A percentile compares a stretch with the other conserved stretches of the same genome.
phyloP scores from a whole-genome alignment of 2,113 vertebrate genomes.

The Paralichthys olivaceus region DNA sequence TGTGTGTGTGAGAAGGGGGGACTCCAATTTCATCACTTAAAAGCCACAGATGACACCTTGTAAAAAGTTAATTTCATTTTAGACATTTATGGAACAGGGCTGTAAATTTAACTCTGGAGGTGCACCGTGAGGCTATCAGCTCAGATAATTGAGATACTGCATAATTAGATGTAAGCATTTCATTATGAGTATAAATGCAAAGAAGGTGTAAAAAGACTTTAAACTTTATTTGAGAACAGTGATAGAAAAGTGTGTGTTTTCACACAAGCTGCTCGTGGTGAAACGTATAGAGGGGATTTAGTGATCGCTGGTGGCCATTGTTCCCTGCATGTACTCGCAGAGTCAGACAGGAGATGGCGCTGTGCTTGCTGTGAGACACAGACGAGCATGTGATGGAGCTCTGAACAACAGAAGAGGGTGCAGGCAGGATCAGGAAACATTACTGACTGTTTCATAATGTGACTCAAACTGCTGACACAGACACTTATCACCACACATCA shows the following conservation, averaged over 20 bases:
- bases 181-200: conserved; percentile 62
- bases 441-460: conserved; percentile 33
- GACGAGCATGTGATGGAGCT: conserved; percentile 44
- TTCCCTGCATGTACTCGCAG: conserved; percentile 42
- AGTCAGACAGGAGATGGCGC: conserved; percentile 78
- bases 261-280: neutral
- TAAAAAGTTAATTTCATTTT: conserved; percentile 83
- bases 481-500: conserved; percentile 1
- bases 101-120: conserved; percentile 73
- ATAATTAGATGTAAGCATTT: conserved; percentile 76
- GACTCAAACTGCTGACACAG: conserved; percentile 27
- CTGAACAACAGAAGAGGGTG: conserved; percentile 25
- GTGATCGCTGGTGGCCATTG: conserved; percentile 12
- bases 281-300: neutral
- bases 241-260: conserved; percentile 28
- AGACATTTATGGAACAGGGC: conserved; percentile 76
- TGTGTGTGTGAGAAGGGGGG: neutral
- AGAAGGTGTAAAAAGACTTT: conserved; percentile 35
- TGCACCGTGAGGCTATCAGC: conserved; percentile 63
- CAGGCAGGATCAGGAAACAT: conserved; percentile 33
- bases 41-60: conserved; percentile 81
- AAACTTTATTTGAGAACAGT: conserved; percentile 29
- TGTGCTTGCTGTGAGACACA: conserved; percentile 56
- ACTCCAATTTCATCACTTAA: conserved; percentile 75
- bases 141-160: conserved; percentile 75